Percentiles rank a stretch among this genome's conserved stretches.
These are phyloP conservation scores for Labeo calbasu DNA, from an alignment of 2,797 vertebrate genomes.

Conservation along the genomic window DNA sequence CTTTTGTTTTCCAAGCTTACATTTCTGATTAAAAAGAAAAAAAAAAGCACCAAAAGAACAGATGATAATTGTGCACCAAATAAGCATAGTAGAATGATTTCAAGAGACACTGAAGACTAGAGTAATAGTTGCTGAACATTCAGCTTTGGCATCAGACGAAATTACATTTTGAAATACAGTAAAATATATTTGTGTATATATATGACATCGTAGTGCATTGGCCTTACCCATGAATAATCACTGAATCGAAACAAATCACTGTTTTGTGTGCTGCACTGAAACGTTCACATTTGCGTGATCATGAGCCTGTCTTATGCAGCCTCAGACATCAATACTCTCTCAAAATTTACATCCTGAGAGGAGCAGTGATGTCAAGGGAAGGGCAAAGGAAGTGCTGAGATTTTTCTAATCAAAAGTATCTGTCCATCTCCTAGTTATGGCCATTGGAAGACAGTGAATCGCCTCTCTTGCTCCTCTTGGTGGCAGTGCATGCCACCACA, in stretches of 20 bases:
- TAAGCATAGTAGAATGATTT: too few relatives aligned
- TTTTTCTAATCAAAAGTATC: slow-evolving; percentile 30
- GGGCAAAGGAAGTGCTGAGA: not conserved
- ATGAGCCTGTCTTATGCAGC: not conserved
- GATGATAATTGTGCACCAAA: too few relatives aligned
- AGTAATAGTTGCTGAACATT: too few relatives aligned
- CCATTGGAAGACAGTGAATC: slow-evolving; percentile 33
- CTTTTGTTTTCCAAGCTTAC: not conserved
- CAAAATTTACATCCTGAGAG: not conserved
- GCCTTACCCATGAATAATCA: not conserved
- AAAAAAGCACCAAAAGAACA: too few relatives aligned
- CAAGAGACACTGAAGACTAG: too few relatives aligned
- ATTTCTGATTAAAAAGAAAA: too few relatives aligned
- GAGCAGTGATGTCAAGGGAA: not conserved
- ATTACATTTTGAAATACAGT: too few relatives aligned
- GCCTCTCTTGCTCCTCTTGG: slow-evolving; percentile 21
- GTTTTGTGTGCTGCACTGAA: not conserved
- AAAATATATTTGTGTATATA: too few relatives aligned
- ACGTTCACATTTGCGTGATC: not conserved
- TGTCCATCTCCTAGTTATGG: slow-evolving; percentile 32
- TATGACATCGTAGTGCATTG: not conserved
- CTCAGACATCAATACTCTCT: not conserved
- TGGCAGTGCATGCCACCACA: slow-evolving; percentile 20
- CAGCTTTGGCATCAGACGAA: too few relatives aligned
- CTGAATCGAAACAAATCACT: not conserved